phyloP scores from a whole-genome alignment of 2,113 vertebrate genomes.

The Antigone vipio region DNA sequence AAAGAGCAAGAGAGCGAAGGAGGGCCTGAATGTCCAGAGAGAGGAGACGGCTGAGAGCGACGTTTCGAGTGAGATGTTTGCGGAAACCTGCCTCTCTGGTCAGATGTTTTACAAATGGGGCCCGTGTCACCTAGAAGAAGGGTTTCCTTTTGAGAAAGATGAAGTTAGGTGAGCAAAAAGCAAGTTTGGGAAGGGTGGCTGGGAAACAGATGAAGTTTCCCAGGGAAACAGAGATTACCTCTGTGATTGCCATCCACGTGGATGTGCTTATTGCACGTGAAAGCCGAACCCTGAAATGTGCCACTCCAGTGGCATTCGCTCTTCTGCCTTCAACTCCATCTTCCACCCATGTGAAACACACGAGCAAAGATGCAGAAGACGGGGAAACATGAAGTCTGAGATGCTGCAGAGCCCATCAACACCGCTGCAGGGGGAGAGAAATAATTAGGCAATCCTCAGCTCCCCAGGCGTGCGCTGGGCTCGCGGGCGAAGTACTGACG shows the following conservation, averaged over 20 bases:
- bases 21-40: neutral
- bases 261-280: neutral
- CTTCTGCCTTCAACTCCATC: neutral
- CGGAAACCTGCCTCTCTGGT: neutral
- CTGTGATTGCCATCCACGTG: neutral
- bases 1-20: neutral
- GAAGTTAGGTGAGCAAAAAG: neutral
- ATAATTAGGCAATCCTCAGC: neutral
- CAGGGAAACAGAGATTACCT: neutral
- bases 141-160: neutral
- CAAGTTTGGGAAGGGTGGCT: too few relatives aligned
- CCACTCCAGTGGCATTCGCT: accelerated
- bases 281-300: neutral
- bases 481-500: neutral
- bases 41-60: neutral
- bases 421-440: neutral
- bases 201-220: neutral
- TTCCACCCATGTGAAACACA: neutral
- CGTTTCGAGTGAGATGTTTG: neutral
- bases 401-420: neutral
- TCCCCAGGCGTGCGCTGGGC: neutral
- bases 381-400: neutral
- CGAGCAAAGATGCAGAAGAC: neutral
- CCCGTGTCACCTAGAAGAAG: neutral
- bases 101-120: too few relatives aligned